A percentile compares a stretch with the other conserved stretches of the same genome.
These are phyloP conservation scores for Polyodon spathula DNA, from an alignment of 2,113 vertebrate species.

Conservation along the genomic window DNA sequence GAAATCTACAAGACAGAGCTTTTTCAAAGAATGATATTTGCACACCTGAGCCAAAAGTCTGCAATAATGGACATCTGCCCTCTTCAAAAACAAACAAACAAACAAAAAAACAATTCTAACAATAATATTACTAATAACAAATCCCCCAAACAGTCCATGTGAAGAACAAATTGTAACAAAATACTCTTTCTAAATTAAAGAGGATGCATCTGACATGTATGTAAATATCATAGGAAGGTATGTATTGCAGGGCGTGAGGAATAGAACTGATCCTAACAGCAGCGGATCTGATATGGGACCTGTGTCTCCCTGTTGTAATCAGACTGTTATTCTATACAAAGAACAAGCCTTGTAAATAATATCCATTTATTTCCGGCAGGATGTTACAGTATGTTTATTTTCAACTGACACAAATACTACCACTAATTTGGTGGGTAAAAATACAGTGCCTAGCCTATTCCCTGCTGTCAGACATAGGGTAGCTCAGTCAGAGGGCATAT, in stretches of 20 bases:
- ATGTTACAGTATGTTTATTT: not conserved
- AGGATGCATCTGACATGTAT: too few species aligned
- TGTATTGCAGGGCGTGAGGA: too few species aligned
- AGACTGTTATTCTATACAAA: too few species aligned
- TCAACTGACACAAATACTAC: not conserved
- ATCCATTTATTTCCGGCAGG: not conserved
- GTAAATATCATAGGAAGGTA: too few species aligned
- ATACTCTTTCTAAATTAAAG: too few species aligned
- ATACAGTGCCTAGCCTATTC: not conserved
- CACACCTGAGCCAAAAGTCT: not conserved
- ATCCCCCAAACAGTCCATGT: not conserved
- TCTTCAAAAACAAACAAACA: not conserved
- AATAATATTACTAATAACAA: not conserved
- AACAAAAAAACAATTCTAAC: not conserved
- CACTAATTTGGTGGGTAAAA: not conserved
- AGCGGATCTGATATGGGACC: too few species aligned
- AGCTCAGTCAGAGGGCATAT: not conserved
- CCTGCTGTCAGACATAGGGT: not conserved
- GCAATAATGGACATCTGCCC: not conserved
- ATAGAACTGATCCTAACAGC: too few species aligned
- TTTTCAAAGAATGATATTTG: not conserved
- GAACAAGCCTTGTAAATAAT: not conserved
- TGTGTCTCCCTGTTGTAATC: too few species aligned
- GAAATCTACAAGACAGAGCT: conserved; percentile 3
- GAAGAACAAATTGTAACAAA: too few species aligned